A percentile compares a stretch with the other conserved stretches of the same genome.
Conservation (phyloP, 2,888 invertebrate genomes). For the Eupithecia tripunctaria region DNA sequence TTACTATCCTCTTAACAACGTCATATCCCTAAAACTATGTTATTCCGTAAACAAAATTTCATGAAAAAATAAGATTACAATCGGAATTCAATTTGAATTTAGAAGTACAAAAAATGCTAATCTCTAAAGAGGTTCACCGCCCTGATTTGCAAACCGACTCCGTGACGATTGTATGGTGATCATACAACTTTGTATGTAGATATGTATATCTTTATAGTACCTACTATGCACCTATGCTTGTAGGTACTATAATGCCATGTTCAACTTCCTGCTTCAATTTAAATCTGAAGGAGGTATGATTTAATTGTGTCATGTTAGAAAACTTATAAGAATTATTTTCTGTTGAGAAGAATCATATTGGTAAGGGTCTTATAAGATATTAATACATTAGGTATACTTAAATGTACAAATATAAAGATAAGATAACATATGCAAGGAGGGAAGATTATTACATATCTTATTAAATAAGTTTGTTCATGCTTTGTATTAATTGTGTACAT, state of each 20-base stretch:
- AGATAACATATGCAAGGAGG: too few relatives aligned
- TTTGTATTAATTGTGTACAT: too few relatives aligned
- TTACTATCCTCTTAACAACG: too few relatives aligned
- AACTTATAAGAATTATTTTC: not conserved
- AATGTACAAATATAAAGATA: too few relatives aligned
- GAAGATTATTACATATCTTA: too few relatives aligned
- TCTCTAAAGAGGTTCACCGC: slow-evolving; percentile 63
- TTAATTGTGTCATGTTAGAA: not conserved
- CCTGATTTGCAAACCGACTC: slow-evolving; percentile 79
- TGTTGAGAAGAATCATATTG: not conserved
- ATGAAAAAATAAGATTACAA: slow-evolving; percentile 61
- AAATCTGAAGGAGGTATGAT: not conserved
- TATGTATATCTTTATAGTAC: not conserved
- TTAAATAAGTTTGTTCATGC: too few relatives aligned
- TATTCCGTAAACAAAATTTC: slow-evolving; percentile 7
- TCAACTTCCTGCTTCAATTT: not conserved
- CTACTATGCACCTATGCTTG: not conserved
- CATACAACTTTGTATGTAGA: slow-evolving; percentile 38
- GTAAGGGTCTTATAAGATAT: too few relatives aligned
- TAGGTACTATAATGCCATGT: not conserved
- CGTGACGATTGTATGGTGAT: slow-evolving; percentile 81
- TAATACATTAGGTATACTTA: too few relatives aligned
- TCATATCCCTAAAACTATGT: not conserved
- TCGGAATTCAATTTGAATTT: slow-evolving; percentile 64
- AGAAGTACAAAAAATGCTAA: slow-evolving; percentile 73